Percentiles rank a stretch among this genome's conserved stretches.
phyloP scores from a whole-genome alignment of 1,140 invertebrate genomes.

The Campoletis sonorensis region DNA sequence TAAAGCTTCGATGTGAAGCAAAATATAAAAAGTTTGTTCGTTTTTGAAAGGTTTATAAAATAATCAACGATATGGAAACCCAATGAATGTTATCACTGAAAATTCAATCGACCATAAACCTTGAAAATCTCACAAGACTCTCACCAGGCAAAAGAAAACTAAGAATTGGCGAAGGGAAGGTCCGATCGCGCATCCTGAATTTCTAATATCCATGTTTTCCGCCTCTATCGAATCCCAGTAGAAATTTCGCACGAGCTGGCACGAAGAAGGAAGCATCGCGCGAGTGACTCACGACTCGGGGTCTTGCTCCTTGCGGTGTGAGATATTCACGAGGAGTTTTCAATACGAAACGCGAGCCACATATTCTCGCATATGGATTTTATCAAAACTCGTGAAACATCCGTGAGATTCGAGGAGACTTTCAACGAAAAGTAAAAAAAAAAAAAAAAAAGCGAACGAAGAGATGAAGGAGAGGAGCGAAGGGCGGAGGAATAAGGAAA shows the following conservation, averaged over 20 bases:
- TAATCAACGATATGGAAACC: too few relatives aligned
- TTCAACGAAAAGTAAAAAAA: background rate
- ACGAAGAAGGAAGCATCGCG: background rate
- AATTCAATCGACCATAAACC: too few relatives aligned
- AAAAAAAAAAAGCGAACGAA: background rate
- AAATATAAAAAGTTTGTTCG: background rate
- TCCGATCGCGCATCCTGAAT: too few relatives aligned
- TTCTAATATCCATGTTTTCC: too few relatives aligned
- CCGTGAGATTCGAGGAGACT: slow-evolving; percentile 1
- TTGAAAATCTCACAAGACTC: too few relatives aligned
- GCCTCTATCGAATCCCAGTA: background rate
- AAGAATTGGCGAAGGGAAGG: too few relatives aligned
- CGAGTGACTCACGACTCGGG: too few relatives aligned
- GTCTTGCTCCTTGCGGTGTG: background rate
- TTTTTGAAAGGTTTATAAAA: too few relatives aligned
- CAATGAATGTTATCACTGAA: too few relatives aligned
- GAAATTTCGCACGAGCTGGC: background rate
- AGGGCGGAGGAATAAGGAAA: background rate
- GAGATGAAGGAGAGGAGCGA: background rate
- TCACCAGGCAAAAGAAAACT: too few relatives aligned
- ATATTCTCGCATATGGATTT: background rate
- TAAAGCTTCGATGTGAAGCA: too few relatives aligned
- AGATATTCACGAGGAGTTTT: background rate
- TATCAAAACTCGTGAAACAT: slow-evolving; percentile 8
- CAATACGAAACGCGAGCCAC: background rate